A percentile compares a stretch with the other conserved stretches of the same genome.
These are phyloP conservation scores for Pheosia tremula DNA, from an alignment of 2,888 invertebrate species.

Conservation along the genomic window DNA sequence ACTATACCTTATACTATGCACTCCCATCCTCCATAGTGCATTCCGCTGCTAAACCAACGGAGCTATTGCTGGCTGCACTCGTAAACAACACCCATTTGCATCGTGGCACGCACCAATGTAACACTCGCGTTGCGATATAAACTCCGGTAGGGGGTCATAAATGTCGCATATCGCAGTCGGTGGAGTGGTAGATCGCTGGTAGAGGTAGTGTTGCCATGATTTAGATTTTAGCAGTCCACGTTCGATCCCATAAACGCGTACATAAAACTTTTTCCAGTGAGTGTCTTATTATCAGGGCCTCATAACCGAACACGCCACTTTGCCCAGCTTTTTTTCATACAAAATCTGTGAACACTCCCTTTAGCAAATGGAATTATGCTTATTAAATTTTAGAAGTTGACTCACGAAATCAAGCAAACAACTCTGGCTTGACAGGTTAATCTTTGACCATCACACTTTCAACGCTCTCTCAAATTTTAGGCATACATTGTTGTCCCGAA, in stretches of 20 bases:
- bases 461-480: neutral
- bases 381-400: too few relatives aligned
- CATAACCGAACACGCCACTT: too few relatives aligned
- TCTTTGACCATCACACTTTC: too few relatives aligned
- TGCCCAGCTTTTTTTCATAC: too few relatives aligned
- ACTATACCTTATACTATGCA: neutral
- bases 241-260: too few relatives aligned
- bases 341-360: too few relatives aligned
- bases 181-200: neutral
- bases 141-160: conserved; percentile 17
- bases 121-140: conserved; percentile 27
- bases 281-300: too few relatives aligned
- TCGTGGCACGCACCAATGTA: conserved; percentile 34
- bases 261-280: too few relatives aligned
- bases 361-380: too few relatives aligned
- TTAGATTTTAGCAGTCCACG: neutral
- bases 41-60: conserved; percentile 27
- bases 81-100: conserved; percentile 41
- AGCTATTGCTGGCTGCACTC: conserved; percentile 33
- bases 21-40: neutral
- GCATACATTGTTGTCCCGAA: neutral
- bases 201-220: neutral
- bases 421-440: too few relatives aligned
- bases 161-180: conserved; percentile 3
- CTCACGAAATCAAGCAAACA: too few relatives aligned